A percentile compares a stretch with the other conserved stretches of the same genome.
Evolutionary conservation across 2,888 invertebrate species (phyloP).

Genomic region (Drosophila macrospina): DNA sequence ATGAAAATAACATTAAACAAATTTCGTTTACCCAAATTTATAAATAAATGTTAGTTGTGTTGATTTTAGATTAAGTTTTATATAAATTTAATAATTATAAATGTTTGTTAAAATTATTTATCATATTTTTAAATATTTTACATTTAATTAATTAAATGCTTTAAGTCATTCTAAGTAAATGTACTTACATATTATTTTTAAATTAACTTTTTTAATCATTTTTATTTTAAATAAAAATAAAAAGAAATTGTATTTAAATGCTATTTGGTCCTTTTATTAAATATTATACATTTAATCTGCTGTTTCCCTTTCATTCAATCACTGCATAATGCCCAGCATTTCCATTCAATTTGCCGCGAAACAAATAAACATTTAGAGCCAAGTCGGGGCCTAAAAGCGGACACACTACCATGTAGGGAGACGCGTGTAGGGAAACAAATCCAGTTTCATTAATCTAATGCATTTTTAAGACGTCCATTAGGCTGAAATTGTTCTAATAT

Average conservation of each 20-base stretch:
- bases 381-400: conserved; percentile 16
- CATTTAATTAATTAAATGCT: too few relatives aligned
- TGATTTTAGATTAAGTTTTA: too few relatives aligned
- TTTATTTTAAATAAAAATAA: too few relatives aligned
- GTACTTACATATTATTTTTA: too few relatives aligned
- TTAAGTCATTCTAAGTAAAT: too few relatives aligned
- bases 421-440: conserved; percentile 33
- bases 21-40: too few relatives aligned
- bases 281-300: neutral
- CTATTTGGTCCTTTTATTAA: neutral
- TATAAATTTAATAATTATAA: too few relatives aligned
- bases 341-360: conserved; percentile 19
- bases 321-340: conserved; percentile 11
- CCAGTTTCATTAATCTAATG: conserved; percentile 71
- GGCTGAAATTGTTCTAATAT: conserved; percentile 57
- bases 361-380: conserved; percentile 18
- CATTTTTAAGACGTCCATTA: conserved; percentile 62
- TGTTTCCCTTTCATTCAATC: neutral
- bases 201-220: too few relatives aligned
- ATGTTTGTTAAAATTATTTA: too few relatives aligned
- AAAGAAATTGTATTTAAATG: neutral
- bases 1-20: too few relatives aligned
- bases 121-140: too few relatives aligned
- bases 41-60: too few relatives aligned
- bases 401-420: neutral